phyloP scores from a whole-genome alignment of 2,797 vertebrate genomes.

The Gallirallus australis region DNA sequence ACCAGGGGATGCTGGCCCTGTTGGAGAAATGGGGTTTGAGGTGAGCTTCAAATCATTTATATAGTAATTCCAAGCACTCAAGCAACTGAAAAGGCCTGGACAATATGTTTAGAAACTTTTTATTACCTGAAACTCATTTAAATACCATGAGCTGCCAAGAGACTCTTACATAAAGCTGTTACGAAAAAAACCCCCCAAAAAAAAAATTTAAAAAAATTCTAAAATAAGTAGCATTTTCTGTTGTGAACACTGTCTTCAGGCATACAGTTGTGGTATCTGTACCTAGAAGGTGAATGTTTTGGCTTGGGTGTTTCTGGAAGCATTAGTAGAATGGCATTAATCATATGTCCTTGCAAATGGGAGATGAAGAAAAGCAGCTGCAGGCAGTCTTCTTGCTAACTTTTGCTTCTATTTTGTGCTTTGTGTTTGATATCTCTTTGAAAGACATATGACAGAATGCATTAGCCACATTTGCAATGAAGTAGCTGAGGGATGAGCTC shows the following conservation, averaged over 20 bases:
- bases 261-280: background rate
- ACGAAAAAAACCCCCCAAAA: background rate
- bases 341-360: background rate
- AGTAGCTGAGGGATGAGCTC: conserved; percentile 10
- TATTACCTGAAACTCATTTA: background rate
- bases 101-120: background rate
- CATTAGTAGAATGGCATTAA: background rate
- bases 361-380: conserved; percentile 18
- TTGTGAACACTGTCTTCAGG: background rate
- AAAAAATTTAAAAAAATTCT: background rate
- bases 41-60: conserved; percentile 72
- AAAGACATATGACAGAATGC: background rate
- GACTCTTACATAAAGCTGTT: background rate
- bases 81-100: background rate
- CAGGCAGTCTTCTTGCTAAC: background rate
- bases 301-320: background rate
- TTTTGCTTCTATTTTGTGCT: background rate
- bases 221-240: background rate
- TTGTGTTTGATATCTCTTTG: conserved; percentile 18
- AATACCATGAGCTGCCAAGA: background rate
- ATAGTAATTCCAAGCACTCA: background rate
- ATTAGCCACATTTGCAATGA: background rate
- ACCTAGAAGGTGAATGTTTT: background rate
- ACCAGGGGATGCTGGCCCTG: conserved; percentile 86
- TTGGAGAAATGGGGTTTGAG: conserved; percentile 91